Percentiles rank a stretch among this genome's conserved stretches.
Conservation (phyloP, 2,797 vertebrate genomes). For the Poecile montanus region DNA sequence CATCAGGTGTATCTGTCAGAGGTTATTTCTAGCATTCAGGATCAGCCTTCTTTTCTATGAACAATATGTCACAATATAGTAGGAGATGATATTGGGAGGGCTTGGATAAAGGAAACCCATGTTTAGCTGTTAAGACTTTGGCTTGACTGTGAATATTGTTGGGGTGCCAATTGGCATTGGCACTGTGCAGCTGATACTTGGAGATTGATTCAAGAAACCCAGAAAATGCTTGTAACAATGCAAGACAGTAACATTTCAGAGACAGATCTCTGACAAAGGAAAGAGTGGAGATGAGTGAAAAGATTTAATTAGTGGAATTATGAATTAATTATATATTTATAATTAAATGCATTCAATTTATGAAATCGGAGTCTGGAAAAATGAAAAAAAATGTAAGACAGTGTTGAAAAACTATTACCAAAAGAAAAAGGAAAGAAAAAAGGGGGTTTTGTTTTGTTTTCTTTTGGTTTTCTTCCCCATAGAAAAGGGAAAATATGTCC, state of each 20-base stretch:
- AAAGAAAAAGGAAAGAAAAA: not conserved
- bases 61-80: not conserved
- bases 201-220: not conserved
- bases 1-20: conserved; percentile 45
- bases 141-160: not conserved
- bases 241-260: not conserved
- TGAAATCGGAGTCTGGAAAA: not conserved
- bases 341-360: not conserved
- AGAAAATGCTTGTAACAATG: not conserved
- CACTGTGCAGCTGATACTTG: not conserved
- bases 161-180: not conserved
- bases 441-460: fast-evolving
- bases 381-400: not conserved
- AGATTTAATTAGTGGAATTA: not conserved
- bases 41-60: not conserved
- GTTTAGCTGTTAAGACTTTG: not conserved
- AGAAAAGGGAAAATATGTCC: not conserved
- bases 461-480: not conserved
- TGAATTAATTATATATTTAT: no score
- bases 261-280: not conserved
- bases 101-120: not conserved
- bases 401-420: not conserved
- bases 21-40: not conserved
- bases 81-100: not conserved
- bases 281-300: not conserved